Evolutionary conservation across 2,113 vertebrate species (phyloP), one percentile per base, ranked within the genome.

Genomic region (Nesoenas mayeri): DNA sequence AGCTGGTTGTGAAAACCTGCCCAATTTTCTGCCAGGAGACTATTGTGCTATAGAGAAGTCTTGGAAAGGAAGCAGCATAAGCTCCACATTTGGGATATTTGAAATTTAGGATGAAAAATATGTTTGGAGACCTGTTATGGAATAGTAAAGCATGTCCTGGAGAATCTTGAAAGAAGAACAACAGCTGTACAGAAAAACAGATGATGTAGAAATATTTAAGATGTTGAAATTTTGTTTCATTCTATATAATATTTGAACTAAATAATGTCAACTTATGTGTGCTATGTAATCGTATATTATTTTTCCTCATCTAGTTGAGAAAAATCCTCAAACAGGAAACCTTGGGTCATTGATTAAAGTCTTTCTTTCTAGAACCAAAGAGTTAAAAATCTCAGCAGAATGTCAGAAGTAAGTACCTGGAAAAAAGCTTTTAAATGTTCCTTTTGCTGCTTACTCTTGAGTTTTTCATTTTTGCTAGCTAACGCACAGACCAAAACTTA

Each of bases 381-480:
- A 99, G 93, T 96, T 99, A 95, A 99, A 99, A 97, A 99, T 99
- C 94, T 99, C 99, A 7, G 99, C 99, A 89, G 99, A 99, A 98
- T 99, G 99, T 96, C 98, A 99, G 97, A 99, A 99, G 99, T 99
- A 97, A 99, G 99, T 98, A 29, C n/a, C n/a, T n/a, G n/a, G n/a
- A n/a, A 40, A 78, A 94, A 29, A 48, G 3, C 13, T 82, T 75
- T 60, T 3, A 28, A 56, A 21, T 65, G 13, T 85, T 90, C 3
- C 34, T 54, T 77, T 89, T 73, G 11, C 54, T 70, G 15, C 51
- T 87, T 19, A 16, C 20, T 47, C 25, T 86, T 20, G 24, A 40
- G 13, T 40, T 70, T 51, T 92, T 64, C 40, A 5, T 34, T 51
- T 25, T 26, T 40, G 40, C 40, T 61, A 70, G 38, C 8, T 5